Evolutionary conservation across 1,140 invertebrate genomes (phyloP), one percentile per base, ranked within the genome.

Genomic region (Aradophagus sp.): DNA sequence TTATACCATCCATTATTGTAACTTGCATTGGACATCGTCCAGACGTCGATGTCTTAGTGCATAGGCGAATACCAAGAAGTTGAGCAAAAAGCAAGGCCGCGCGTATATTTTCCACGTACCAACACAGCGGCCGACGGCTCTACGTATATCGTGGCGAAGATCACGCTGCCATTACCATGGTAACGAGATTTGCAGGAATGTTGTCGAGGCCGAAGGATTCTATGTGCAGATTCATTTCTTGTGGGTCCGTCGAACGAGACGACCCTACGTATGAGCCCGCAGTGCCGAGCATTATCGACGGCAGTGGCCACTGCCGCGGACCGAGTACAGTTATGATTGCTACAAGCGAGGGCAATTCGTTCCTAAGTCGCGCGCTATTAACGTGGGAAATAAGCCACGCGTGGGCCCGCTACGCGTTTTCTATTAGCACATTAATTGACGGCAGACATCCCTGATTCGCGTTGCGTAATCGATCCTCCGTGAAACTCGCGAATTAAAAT

Each of bases 301-400:
- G 4, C 4, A 5, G 4, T 73, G 56, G 39, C 32, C 42, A 13
- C 6, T 35, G 6, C 29, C 41, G 35, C 62, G 48, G 34, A 16
- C 39, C 17, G 36, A 63, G 75, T 79, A 77, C 78, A 77, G 77
- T 81, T 79, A 79, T 79, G 79, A 79, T 79, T 79, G 68, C 77
- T 73, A 67, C 62, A 58, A 77, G 66, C 31, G 35, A 67, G 66
- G 36, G 47, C 50, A 44, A 39, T 61, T 48, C 62, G 61, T 48
- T 35, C 29, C 15, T 41, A 23, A 45, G 63, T 16, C 31, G 19
- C 11, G 35, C 34, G 36, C 27, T 38, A 58, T 76, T 78, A 78
- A 79, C 75, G 77, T 80, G 77, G 78, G 78, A 80, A 78, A 74
- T 79, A 45, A 48, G 35, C 41, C 34, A 34, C 47, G 61, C 27